Base-by-base conservation (phyloP, 2,888 invertebrate genomes). In the Rhagium mordax region DNA sequence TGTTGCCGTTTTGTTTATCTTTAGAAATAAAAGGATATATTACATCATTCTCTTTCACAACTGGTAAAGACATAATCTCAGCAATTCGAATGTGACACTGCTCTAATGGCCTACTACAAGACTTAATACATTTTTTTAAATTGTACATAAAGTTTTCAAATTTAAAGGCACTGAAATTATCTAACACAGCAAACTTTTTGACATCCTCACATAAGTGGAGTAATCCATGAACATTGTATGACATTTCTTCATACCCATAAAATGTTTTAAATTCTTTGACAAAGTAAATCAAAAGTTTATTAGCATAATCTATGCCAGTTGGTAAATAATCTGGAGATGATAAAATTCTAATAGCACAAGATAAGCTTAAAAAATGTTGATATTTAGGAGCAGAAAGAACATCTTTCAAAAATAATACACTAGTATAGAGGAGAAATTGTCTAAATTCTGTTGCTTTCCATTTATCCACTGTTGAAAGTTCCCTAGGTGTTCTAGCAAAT, bases 361-460 rank as follows among this genome's bases (percentile, higher is more conserved):
- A 33, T 27, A 65, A 51, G 21, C 16, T 24, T 6, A 65, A 18
- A 65, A 65, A 65, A 65, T 65, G 65, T 49, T 27, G 7, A 65
- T 66, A 53, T 29, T 53, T 29, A 16, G 48, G 51, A 15, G 27
- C 33, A 20, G 15, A 13, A 15, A 53, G 20, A 18, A 29, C 53
- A 16, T 53, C 29, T 29, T 66, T 53, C 29, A 66, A n/a, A 27
- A 66, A 15, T 51, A 66, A 33, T 16, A 51, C n/a, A 15, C 65
- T 33, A 29, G 55, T 66, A 33, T 66, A 66, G 3, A 66, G 13
- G 21, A 66, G 29, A 68, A 68, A 68, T 33, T 66, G 55, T 13
- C 66, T 21, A 13, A 29, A 13, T 18, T 53, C 66, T n/a, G 51
- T 66, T 15, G 66, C 66, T 66, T 66, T 66, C 53, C 66, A 66